A percentile compares a stretch with the other conserved stretches of the same genome.
phyloP scores from a whole-genome alignment of 2,113 vertebrate species.

The Phrynosoma blainvillii region DNA sequence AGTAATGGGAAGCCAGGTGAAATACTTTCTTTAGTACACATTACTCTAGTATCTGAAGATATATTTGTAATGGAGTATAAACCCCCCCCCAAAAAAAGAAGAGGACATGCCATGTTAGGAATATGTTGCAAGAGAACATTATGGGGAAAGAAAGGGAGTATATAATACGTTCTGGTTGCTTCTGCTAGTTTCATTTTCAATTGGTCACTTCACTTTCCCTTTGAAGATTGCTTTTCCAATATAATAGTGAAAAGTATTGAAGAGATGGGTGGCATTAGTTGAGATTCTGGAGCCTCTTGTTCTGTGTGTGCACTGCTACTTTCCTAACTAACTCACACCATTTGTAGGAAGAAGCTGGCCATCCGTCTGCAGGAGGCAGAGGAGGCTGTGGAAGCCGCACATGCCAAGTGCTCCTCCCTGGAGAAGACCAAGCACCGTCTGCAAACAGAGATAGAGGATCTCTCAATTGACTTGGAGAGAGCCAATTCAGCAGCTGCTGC shows the following conservation, averaged over 20 bases:
- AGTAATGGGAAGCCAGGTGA: background rate
- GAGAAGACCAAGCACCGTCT: conserved; percentile 94
- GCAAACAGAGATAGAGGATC: conserved; percentile 91
- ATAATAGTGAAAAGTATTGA: background rate
- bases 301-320: background rate
- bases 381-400: conserved; percentile 85
- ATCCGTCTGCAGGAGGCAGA: conserved; percentile 89
- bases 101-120: background rate
- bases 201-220: background rate
- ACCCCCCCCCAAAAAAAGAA: too few relatives aligned
- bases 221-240: background rate
- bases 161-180: background rate
- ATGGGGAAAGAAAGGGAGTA: background rate
- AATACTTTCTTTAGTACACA: background rate
- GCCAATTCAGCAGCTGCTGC: conserved; percentile 83
- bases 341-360: conserved; percentile 89
- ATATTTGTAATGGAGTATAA: background rate
- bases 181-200: background rate
- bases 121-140: background rate
- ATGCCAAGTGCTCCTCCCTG: conserved; percentile 90
- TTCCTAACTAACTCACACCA: background rate
- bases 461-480: conserved; percentile 88
- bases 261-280: background rate
- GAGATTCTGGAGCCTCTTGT: background rate
- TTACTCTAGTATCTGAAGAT: background rate